Conservation (phyloP, 2,888 invertebrate genomes). For the Lypha dubia region DNA sequence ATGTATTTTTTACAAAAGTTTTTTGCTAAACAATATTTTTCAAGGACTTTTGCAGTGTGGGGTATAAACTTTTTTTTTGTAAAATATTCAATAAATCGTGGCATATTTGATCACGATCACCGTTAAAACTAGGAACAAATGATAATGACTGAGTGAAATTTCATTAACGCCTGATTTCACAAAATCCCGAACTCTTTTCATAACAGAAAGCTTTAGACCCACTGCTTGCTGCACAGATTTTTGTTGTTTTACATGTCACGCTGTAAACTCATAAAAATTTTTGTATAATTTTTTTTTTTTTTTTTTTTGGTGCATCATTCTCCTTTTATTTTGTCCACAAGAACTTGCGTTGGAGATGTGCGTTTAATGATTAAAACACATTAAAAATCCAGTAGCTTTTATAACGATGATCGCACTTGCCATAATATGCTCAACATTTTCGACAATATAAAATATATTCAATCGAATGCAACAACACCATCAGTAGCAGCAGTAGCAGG, state of each 20-base stretch:
- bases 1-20: no score
- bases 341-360: slow-evolving; percentile 69
- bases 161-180: no score
- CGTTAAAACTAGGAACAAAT: no score
- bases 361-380: slow-evolving; percentile 83
- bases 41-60: no score
- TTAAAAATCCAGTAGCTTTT: slow-evolving; percentile 83
- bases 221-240: no score
- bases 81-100: no score
- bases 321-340: slow-evolving; percentile 31
- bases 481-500: slow-evolving; percentile 17
- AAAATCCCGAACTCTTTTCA: no score
- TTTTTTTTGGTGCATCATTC: not conserved
- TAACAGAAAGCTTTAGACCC: no score
- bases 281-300: slow-evolving; percentile 52
- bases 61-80: no score
- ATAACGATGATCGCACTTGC: slow-evolving; percentile 76
- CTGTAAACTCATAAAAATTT: slow-evolving; percentile 40
- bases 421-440: slow-evolving; percentile 58
- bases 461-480: slow-evolving; percentile 45
- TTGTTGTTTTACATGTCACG: not conserved
- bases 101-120: no score
- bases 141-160: no score
- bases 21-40: no score
- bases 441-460: slow-evolving; percentile 45